Conservation (phyloP, 2,888 invertebrate genomes). For the Athrips mouffetella region DNA sequence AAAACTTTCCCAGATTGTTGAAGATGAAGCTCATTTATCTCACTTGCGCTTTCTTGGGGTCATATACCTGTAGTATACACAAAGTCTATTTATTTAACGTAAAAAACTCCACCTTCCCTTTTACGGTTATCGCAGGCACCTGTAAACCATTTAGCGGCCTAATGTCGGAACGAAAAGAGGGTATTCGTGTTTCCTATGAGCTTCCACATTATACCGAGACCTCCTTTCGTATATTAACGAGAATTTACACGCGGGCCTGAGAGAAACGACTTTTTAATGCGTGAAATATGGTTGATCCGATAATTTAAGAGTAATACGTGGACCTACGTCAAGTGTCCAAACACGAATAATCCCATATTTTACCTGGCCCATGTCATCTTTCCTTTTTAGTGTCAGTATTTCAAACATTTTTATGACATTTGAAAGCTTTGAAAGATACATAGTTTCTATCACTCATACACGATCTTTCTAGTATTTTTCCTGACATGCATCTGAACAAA, state of each 20-base stretch:
- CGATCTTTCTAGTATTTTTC: no score
- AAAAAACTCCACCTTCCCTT: conserved; percentile 8
- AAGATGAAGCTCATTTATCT: no score
- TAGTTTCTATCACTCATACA: no score
- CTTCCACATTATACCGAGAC: conserved; percentile 17
- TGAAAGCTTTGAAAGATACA: no score
- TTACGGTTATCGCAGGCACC: conserved; percentile 17
- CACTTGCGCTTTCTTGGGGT: neutral
- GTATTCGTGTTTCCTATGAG: conserved; percentile 14
- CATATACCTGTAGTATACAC: neutral
- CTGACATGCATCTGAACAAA: no score
- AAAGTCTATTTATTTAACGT: conserved; percentile 3
- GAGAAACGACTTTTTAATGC: neutral
- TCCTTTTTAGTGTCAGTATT: no score
- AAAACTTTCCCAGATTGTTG: no score
- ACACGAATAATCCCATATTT: no score
- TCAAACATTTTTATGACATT: no score
- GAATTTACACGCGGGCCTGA: neutral
- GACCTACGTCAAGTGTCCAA: no score
- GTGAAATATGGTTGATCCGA: neutral
- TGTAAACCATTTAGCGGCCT: conserved; percentile 19
- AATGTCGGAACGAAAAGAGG: conserved; percentile 15
- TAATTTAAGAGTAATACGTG: no score
- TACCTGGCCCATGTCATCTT: no score
- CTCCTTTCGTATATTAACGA: neutral